Percentiles rank a stretch among this genome's conserved stretches.
Conservation (phyloP, 2,797 vertebrate species). For the Taenioides sp. region DNA sequence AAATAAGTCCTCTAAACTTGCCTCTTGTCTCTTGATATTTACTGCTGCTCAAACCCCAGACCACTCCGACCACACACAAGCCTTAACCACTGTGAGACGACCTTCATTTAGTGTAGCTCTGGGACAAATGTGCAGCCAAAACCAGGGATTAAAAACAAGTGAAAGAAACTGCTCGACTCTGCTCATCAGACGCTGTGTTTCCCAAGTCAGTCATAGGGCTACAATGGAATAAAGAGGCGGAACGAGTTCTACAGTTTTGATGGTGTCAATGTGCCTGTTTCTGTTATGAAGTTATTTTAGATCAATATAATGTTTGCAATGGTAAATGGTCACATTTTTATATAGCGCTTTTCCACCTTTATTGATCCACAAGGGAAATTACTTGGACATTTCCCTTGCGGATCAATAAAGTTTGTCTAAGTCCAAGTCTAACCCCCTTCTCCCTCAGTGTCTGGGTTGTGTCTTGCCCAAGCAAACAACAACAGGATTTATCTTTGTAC, state of each 20-base stretch:
- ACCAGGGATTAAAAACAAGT: slow-evolving; percentile 11
- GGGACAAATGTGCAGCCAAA: slow-evolving; percentile 15
- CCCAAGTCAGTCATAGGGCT: slow-evolving; percentile 6
- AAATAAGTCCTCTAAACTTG: not conserved
- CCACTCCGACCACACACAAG: slow-evolving; percentile 15
- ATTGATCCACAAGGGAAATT: too few relatives aligned
- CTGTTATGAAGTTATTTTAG: too few relatives aligned
- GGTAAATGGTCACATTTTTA: too few relatives aligned
- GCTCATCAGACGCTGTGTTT: slow-evolving; percentile 33
- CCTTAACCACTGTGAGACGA: slow-evolving; percentile 18
- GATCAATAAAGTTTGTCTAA: too few relatives aligned
- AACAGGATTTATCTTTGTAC: too few relatives aligned
- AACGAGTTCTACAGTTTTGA: not conserved
- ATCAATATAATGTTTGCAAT: too few relatives aligned
- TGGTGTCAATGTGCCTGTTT: too few relatives aligned
- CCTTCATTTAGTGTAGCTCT: slow-evolving; percentile 21
- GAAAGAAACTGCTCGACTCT: slow-evolving; percentile 31
- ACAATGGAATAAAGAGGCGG: not conserved
- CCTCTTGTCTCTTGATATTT: slow-evolving; percentile 2
- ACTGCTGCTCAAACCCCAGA: not conserved
- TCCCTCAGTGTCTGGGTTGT: too few relatives aligned
- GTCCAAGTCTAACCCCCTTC: too few relatives aligned
- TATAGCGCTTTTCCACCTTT: too few relatives aligned
- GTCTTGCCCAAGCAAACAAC: too few relatives aligned
- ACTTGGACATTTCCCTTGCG: too few relatives aligned